A percentile compares a stretch with the other conserved stretches of the same genome.
These are phyloP conservation scores for Cephalopterus ornatus DNA, from an alignment of 2,113 vertebrate species.

Conservation along the genomic window DNA sequence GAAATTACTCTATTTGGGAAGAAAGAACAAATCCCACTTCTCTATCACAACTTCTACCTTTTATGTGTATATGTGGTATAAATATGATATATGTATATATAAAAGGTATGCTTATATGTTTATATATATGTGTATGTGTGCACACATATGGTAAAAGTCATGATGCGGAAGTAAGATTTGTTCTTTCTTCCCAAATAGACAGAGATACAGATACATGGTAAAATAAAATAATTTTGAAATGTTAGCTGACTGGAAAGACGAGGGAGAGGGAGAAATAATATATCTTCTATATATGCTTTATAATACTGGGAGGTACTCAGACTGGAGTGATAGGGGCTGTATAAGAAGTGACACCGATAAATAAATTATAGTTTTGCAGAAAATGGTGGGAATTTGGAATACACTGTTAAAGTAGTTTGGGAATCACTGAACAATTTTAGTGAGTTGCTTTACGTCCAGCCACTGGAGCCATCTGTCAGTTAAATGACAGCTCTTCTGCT, in stretches of 20 bases:
- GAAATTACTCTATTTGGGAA: background rate
- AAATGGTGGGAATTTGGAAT: conserved; percentile 21
- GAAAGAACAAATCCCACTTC: background rate
- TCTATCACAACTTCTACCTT: background rate
- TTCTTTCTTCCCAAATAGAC: background rate
- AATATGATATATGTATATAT: background rate
- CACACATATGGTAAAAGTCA: background rate
- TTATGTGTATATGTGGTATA: background rate
- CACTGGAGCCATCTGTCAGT: background rate
- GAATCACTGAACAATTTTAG: background rate
- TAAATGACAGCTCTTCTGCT: background rate
- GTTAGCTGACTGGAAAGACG: background rate
- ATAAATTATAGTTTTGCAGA: background rate
- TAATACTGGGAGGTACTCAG: background rate
- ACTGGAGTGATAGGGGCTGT: background rate
- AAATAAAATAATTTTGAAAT: background rate
- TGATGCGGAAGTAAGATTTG: background rate
- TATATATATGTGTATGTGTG: background rate
- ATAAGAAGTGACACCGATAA: background rate
- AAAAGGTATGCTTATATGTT: background rate
- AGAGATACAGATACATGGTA: background rate
- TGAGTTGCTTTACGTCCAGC: background rate
- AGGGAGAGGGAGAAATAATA: background rate
- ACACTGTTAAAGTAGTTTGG: background rate
- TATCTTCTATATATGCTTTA: background rate